Evolutionary conservation across 2,888 invertebrate species (phyloP).

Genomic region (Pandemis corylana): DNA sequence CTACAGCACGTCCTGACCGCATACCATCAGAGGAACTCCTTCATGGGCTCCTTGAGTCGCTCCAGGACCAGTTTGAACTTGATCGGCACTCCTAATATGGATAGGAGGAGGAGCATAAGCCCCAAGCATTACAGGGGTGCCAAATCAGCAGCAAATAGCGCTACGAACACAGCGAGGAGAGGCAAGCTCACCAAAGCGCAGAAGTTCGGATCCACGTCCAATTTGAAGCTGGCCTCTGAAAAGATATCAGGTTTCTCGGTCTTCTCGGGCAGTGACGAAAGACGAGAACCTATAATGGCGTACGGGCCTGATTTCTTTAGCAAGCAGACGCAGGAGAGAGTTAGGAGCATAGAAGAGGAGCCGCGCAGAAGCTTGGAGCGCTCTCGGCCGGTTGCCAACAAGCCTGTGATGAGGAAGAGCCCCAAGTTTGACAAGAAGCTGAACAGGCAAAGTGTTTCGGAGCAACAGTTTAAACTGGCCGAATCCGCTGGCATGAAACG

Average conservation of each 20-base stretch:
- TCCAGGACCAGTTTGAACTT: slow-evolving; percentile 83
- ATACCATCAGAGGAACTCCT: slow-evolving; percentile 73
- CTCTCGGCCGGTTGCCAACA: slow-evolving; percentile 55
- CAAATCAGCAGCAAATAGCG: slow-evolving; percentile 64
- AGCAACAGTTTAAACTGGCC: slow-evolving; percentile 57
- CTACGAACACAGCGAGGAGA: slow-evolving; percentile 62
- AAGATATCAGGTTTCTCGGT: slow-evolving; percentile 78
- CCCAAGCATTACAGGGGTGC: slow-evolving; percentile 56
- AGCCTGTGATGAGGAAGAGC: slow-evolving; percentile 34
- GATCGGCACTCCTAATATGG: slow-evolving; percentile 67
- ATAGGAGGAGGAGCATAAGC: slow-evolving; percentile 68
- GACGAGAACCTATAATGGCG: slow-evolving; percentile 76
- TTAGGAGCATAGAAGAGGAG: slow-evolving; percentile 55
- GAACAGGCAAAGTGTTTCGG: slow-evolving; percentile 70
- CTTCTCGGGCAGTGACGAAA: slow-evolving; percentile 62
- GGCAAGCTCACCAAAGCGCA: slow-evolving; percentile 65
- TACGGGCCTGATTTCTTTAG: slow-evolving; percentile 56
- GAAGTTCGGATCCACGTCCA: slow-evolving; percentile 73
- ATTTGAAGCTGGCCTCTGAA: slow-evolving; percentile 73
- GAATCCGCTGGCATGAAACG: slow-evolving; percentile 59
- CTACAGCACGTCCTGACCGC: slow-evolving; percentile 71
- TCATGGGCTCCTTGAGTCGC: slow-evolving; percentile 83
- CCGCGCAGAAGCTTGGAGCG: slow-evolving; percentile 51
- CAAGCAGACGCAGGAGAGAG: slow-evolving; percentile 30
- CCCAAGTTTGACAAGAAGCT: slow-evolving; percentile 51